Conservation (phyloP, 2,888 invertebrate species). For the Nycteola revayana region DNA sequence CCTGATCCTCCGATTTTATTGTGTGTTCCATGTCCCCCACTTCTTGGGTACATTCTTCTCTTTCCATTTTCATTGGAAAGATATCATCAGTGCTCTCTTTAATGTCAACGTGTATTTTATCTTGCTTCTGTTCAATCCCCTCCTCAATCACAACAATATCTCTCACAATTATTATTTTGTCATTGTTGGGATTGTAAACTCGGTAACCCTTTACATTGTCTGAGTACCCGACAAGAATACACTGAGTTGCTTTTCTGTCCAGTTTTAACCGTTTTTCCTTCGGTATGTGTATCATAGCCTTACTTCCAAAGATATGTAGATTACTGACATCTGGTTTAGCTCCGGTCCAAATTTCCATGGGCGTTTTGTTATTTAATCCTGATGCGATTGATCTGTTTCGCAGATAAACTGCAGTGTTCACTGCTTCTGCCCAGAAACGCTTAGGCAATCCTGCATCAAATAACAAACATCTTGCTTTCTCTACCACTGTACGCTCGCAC, state of each 20-base stretch:
- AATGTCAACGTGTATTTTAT: not conserved
- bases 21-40: slow-evolving; percentile 3
- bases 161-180: slow-evolving; percentile 20
- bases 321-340: slow-evolving; percentile 22
- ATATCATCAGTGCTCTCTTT: slow-evolving; percentile 1
- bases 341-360: slow-evolving; percentile 1
- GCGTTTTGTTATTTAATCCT: slow-evolving; percentile 4
- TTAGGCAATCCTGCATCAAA: slow-evolving; percentile 6
- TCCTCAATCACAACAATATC: slow-evolving; percentile 20
- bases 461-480: slow-evolving; percentile 13
- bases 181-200: slow-evolving; percentile 20
- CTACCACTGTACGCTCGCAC: slow-evolving; percentile 9
- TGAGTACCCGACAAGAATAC: slow-evolving; percentile 26
- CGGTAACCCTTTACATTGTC: slow-evolving; percentile 20
- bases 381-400: slow-evolving; percentile 4
- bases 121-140: slow-evolving; percentile 26
- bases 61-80: slow-evolving; percentile 4
- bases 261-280: slow-evolving; percentile 25
- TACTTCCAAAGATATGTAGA: slow-evolving; percentile 18
- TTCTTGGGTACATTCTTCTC: slow-evolving; percentile 4
- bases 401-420: slow-evolving; percentile 11
- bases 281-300: slow-evolving; percentile 19
- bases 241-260: slow-evolving; percentile 25
- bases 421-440: slow-evolving; percentile 14
- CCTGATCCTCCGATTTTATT: not conserved